Conservation (phyloP, 2,888 invertebrate species). For the Agrilus mali region DNA sequence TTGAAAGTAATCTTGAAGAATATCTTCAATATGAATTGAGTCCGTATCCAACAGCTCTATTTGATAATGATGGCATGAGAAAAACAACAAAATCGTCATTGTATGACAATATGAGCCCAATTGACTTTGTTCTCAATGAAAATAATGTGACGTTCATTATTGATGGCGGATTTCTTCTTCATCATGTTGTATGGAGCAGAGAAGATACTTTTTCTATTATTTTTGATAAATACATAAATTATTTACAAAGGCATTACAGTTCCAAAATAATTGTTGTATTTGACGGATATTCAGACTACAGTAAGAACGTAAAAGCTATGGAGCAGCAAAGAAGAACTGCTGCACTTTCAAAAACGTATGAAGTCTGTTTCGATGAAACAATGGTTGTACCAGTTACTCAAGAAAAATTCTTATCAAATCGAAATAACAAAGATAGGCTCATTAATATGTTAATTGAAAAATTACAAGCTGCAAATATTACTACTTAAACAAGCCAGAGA, state of each 20-base stretch:
- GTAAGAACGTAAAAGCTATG: constrained; percentile 26
- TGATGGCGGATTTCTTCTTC: constrained; percentile 17
- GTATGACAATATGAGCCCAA: constrained; percentile 2
- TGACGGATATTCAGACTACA: constrained; percentile 19
- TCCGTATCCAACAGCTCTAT: constrained; percentile 9
- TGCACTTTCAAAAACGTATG: constrained; percentile 24
- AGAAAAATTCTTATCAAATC: constrained; percentile 18
- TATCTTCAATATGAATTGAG: constrained; percentile 14
- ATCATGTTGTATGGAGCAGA: constrained; percentile 23
- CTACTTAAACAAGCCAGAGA: constrained; percentile 25
- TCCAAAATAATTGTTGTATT: too few species aligned
- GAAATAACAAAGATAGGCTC: constrained; percentile 16
- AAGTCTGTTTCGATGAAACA: constrained; percentile 25
- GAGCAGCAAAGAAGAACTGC: constrained; percentile 27
- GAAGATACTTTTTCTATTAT: constrained; percentile 5
- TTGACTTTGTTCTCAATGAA: constrained; percentile 8
- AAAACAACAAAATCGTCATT: constrained; percentile 9
- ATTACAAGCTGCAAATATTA: constrained; percentile 24
- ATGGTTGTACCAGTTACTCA: constrained; percentile 20
- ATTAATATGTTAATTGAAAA: constrained; percentile 24
- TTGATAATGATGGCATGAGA: constrained; percentile 15
- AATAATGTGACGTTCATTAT: constrained; percentile 7
- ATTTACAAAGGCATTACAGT: too few species aligned
- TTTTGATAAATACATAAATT: constrained; percentile 18
- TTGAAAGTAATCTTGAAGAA: constrained; percentile 12